A percentile compares a stretch with the other conserved stretches of the same genome.
Conservation (phyloP, 2,113 vertebrate species). For the Coreoperca whiteheadi region DNA sequence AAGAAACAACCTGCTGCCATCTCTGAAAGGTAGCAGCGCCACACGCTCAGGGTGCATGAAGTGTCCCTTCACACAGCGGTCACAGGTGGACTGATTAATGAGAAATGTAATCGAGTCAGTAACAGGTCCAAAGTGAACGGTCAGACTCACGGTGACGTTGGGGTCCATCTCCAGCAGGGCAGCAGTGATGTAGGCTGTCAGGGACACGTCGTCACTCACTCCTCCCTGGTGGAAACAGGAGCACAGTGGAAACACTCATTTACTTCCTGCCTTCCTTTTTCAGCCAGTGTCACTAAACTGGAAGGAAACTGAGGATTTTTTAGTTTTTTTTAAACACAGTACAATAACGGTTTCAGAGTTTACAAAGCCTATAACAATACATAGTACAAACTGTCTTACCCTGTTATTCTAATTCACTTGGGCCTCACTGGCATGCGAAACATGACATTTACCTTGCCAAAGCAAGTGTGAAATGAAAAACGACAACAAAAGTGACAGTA, state of each 20-base stretch:
- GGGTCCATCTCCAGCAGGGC: constrained; percentile 87
- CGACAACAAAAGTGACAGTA: no score
- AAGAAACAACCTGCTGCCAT: background rate
- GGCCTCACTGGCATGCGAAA: no score
- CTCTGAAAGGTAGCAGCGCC: background rate
- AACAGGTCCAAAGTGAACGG: background rate
- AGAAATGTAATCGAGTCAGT: background rate
- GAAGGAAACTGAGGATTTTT: no score
- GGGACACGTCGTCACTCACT: constrained; percentile 87
- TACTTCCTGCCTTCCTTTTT: background rate
- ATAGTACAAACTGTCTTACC: no score
- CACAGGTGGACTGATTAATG: no score
- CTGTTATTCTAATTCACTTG: no score
- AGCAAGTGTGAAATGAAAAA: no score
- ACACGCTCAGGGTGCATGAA: background rate
- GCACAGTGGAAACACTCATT: background rate
- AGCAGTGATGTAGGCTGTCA: constrained; percentile 87
- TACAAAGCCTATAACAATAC: no score
- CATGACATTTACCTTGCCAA: no score
- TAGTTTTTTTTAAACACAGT: no score
- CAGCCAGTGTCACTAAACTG: background rate
- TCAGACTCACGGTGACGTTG: constrained; percentile 76
- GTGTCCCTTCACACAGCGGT: no score
- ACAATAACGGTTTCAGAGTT: no score
- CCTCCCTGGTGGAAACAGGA: constrained; percentile 82